Conservation (phyloP, 2,113 vertebrate species). For the Grammomys dolichurus region DNA sequence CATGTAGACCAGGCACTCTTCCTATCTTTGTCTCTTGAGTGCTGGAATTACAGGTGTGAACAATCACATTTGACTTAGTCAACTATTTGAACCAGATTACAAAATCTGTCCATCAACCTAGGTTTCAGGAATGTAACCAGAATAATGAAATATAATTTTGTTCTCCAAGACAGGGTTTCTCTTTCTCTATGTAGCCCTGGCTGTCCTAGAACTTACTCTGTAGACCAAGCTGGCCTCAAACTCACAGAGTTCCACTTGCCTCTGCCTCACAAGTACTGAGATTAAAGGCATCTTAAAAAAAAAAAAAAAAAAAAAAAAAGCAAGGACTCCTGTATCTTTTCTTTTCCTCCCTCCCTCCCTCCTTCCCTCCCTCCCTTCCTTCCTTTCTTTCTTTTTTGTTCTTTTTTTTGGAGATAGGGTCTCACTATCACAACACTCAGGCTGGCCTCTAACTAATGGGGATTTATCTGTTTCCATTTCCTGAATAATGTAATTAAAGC, state of each 20-base stretch:
- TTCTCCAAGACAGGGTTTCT: neutral
- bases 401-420: neutral
- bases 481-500: neutral
- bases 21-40: neutral
- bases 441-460: neutral
- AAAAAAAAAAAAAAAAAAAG: neutral
- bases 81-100: neutral
- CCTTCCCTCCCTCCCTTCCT: no score
- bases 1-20: neutral
- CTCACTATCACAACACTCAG: neutral
- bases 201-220: neutral
- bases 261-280: neutral
- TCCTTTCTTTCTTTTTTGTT: no score
- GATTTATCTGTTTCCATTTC: neutral
- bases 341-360: no score
- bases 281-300: neutral
- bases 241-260: neutral
- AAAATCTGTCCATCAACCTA: neutral
- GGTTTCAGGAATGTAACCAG: neutral
- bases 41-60: neutral
- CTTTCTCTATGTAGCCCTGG: neutral
- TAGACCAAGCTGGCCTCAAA: neutral
- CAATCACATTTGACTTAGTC: neutral
- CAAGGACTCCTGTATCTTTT: neutral
- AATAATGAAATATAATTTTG: neutral